Evolutionary conservation across 2,113 vertebrate species (phyloP).

Genomic region (Phocoena phocoena): DNA sequence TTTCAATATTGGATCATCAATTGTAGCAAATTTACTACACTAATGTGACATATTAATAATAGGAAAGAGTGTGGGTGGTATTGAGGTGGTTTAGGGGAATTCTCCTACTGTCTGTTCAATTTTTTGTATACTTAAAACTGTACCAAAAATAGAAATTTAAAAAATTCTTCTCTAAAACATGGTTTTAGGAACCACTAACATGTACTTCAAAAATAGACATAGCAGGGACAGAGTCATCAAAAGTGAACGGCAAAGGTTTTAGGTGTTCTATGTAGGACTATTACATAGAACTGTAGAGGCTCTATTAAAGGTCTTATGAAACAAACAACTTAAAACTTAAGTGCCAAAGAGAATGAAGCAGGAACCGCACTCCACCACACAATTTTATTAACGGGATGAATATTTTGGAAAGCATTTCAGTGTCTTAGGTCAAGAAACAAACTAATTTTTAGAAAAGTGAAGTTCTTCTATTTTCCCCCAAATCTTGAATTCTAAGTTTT

Average conservation of each 20-base stretch:
- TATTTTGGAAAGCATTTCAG: not conserved
- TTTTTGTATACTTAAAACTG: not conserved
- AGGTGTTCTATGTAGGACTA: not conserved
- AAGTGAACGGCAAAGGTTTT: not conserved
- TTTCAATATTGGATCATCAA: not conserved
- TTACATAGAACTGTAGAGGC: not conserved
- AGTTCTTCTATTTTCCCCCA: not conserved
- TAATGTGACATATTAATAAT: not conserved
- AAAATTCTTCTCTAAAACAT: not conserved
- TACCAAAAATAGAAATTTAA: not conserved
- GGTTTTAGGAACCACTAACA: not conserved
- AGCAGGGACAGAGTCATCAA: not conserved
- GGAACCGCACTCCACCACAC: not conserved
- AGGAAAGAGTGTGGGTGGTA: not conserved
- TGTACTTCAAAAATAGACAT: not conserved
- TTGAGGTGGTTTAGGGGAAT: not conserved
- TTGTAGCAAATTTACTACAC: not conserved
- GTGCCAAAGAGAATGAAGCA: not conserved
- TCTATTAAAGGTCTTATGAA: not conserved
- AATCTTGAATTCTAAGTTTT: not conserved
- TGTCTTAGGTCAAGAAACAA: not conserved
- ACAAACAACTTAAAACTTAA: not conserved
- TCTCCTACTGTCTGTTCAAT: not conserved
- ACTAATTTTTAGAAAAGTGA: not conserved
- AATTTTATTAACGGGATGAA: not conserved